Conservation (phyloP, 2,113 vertebrate genomes). For the Apodemus speciosus region DNA sequence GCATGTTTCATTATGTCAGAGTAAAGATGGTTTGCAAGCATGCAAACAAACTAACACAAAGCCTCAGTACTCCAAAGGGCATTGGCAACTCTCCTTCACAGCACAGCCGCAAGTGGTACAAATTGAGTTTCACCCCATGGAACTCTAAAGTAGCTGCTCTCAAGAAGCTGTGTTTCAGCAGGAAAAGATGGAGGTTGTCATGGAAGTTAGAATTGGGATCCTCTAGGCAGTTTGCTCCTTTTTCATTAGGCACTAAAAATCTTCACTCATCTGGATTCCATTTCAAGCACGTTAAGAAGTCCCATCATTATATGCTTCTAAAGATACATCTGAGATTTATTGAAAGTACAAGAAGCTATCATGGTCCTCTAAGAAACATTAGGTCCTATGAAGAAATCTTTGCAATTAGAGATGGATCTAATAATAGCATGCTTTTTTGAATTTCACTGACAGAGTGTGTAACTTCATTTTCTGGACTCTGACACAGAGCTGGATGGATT, state of each 20-base stretch:
- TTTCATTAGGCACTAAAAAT: conserved; percentile 17
- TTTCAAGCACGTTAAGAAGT: conserved; percentile 51
- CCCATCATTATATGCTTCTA: conserved; percentile 51
- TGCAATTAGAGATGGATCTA: conserved; percentile 52
- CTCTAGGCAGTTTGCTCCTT: background rate
- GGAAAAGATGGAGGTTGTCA: conserved; percentile 35
- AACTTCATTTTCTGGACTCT: background rate
- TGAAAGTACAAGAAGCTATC: conserved; percentile 18
- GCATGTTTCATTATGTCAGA: conserved; percentile 25
- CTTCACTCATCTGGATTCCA: conserved; percentile 47
- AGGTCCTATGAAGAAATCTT: conserved; percentile 65
- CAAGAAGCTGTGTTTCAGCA: conserved; percentile 26
- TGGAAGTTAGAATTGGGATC: background rate
- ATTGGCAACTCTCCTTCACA: background rate
- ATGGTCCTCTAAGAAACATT: conserved; percentile 63
- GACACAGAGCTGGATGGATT: background rate
- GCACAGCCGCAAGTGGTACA: background rate
- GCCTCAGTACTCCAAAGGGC: background rate
- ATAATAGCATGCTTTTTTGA: conserved; percentile 19
- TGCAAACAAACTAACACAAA: conserved; percentile 52
- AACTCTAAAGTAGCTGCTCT: background rate
- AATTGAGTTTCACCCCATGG: conserved; percentile 53
- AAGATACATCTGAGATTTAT: conserved; percentile 59
- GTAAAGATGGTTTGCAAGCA: conserved; percentile 54
- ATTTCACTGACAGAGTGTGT: conserved; percentile 30